Evolutionary conservation across 2,888 invertebrate genomes (phyloP).

Genomic region (Isotomurus palustris): DNA sequence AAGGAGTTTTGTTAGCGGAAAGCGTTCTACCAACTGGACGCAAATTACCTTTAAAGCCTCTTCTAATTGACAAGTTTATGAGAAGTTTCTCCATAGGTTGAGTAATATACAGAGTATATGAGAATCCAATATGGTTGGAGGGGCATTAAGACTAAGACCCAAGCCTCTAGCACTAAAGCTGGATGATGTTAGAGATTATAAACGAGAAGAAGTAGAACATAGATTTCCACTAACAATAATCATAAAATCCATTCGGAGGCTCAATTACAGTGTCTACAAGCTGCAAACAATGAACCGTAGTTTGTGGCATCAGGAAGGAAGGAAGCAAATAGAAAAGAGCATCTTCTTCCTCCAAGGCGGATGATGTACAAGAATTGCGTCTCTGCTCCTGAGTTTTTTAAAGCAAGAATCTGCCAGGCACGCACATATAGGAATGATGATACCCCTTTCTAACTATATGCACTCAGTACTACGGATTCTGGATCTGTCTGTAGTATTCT

Average conservation of each 20-base stretch:
- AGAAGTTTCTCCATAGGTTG: background rate
- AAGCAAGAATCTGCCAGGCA: no score
- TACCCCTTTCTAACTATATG: no score
- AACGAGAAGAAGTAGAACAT: background rate
- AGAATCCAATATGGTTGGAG: background rate
- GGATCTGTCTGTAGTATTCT: no score
- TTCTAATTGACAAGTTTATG: conserved; percentile 4
- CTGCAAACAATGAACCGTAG: background rate
- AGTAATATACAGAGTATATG: background rate
- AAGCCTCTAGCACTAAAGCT: no score
- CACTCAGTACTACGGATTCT: no score
- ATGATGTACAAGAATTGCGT: no score
- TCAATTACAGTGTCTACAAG: background rate
- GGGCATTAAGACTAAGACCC: no score
- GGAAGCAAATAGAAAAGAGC: conserved; percentile 19
- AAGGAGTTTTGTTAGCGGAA: background rate
- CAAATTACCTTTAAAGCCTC: background rate
- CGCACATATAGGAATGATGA: no score
- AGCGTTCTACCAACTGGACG: background rate
- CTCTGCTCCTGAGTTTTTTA: no score
- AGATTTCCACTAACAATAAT: conserved; percentile 5
- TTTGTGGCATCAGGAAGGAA: conserved; percentile 12
- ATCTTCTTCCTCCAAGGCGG: no score
- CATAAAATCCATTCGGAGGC: background rate
- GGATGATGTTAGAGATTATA: no score